Conservation (phyloP, 2,113 vertebrate genomes). For the Planiliza haematocheilus region DNA sequence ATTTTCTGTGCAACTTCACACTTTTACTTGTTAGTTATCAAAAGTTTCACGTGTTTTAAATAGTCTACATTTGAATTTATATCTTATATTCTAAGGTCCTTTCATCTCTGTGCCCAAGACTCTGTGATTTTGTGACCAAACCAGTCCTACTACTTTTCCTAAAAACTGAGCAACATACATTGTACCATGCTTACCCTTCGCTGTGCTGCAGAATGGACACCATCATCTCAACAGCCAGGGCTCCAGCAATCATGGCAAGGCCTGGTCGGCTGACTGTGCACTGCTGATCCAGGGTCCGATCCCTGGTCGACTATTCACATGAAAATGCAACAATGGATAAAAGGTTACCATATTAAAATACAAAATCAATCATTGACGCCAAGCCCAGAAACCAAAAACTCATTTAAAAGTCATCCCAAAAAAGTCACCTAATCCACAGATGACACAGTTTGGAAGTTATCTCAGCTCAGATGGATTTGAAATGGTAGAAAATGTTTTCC, state of each 20-base stretch:
- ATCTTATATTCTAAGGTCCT: no score
- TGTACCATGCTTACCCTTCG: constrained; percentile 88
- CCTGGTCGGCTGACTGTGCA: constrained; percentile 97
- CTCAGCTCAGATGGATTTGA: background rate
- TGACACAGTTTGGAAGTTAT: background rate
- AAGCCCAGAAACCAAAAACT: no score
- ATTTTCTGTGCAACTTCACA: no score
- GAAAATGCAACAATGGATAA: constrained; percentile 18
- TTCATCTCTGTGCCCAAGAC: no score
- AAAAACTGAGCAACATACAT: no score
- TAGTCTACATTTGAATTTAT: no score
- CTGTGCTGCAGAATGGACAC: constrained; percentile 95
- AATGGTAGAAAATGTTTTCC: background rate
- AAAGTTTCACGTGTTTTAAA: no score
- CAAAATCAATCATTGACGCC: background rate
- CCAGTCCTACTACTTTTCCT: no score
- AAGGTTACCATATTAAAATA: background rate
- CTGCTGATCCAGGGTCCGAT: constrained; percentile 97
- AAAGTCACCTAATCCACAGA: no score
- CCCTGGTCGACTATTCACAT: constrained; percentile 90
- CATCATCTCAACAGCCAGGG: constrained; percentile 96
- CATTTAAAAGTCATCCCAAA: no score
- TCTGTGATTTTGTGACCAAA: no score
- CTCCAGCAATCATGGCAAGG: constrained; percentile 95
- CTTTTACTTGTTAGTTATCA: no score